A percentile compares a stretch with the other conserved stretches of the same genome.
phyloP scores from a whole-genome alignment of 2,888 invertebrate genomes.

The Ophion obscuratus region DNA sequence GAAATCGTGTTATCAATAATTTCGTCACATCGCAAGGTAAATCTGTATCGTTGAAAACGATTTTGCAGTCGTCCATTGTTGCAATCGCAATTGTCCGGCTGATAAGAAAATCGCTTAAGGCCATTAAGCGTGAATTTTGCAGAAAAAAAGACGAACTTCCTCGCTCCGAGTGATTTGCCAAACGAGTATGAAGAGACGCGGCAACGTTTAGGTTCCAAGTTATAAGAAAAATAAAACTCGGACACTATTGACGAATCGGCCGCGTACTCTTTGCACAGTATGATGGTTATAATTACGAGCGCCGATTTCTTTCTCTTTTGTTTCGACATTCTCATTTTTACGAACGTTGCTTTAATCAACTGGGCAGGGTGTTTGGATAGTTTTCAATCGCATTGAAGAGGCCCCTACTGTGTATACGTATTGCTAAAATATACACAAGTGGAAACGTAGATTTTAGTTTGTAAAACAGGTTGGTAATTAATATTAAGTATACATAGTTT shows the following conservation, averaged over 20 bases:
- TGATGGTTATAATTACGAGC: constrained; percentile 14
- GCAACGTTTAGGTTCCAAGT: too few species aligned
- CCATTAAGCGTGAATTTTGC: background rate
- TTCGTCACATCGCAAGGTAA: constrained; percentile 1
- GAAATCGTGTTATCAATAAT: constrained; percentile 41
- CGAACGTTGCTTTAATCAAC: constrained; percentile 41
- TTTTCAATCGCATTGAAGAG: constrained; percentile 67
- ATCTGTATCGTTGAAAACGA: constrained; percentile 28
- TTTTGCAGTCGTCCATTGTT: constrained; percentile 52
- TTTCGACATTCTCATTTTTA: constrained; percentile 45
- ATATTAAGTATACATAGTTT: constrained; percentile 64
- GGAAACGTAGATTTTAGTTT: constrained; percentile 67
- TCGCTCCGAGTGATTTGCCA: constrained; percentile 48
- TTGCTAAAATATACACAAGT: constrained; percentile 65
- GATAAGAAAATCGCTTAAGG: constrained; percentile 2
- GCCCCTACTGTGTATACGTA: constrained; percentile 63
- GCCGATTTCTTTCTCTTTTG: constrained; percentile 7
- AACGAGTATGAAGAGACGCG: constrained; percentile 12
- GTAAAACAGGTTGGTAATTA: constrained; percentile 60
- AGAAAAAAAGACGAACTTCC: constrained; percentile 28
- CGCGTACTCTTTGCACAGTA: background rate
- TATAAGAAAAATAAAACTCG: background rate
- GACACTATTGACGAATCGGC: background rate
- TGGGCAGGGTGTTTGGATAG: constrained; percentile 42
- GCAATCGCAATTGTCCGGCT: constrained; percentile 47